These are phyloP conservation scores for Hippocampus zosterae DNA, from an alignment of 2,113 vertebrate genomes.

Conservation along the genomic window DNA sequence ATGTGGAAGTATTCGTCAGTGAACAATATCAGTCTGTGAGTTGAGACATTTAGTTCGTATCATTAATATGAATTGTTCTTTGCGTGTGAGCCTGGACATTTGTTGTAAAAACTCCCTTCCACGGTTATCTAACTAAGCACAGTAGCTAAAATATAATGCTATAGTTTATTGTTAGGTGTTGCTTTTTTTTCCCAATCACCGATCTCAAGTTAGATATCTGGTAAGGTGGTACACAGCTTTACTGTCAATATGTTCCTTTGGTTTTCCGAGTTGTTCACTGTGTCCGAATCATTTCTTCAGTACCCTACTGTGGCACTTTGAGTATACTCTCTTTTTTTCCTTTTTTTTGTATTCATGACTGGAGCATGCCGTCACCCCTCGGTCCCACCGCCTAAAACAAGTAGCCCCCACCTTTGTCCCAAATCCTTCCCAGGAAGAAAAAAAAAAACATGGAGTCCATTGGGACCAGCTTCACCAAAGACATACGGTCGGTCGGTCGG, in stretches of 20 bases:
- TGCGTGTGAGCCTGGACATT: background rate
- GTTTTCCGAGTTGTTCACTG: background rate
- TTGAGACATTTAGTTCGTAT: too few species aligned
- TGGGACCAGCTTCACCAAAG: conserved; percentile 51
- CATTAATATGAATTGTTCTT: background rate
- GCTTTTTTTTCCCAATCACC: background rate
- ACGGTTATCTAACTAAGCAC: background rate
- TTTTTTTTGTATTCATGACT: conserved; percentile 49
- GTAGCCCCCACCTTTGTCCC: conserved; percentile 52
- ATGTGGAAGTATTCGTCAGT: background rate
- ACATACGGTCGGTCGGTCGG: too few species aligned
- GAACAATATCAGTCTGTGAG: background rate
- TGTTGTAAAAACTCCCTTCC: background rate
- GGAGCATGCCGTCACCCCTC: conserved; percentile 33
- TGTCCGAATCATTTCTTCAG: background rate
- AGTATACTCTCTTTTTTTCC: conserved; percentile 12
- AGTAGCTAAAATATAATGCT: background rate
- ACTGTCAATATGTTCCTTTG: background rate
- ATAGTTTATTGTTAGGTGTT: background rate
- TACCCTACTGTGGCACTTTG: background rate
- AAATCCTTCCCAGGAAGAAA: conserved; percentile 56
- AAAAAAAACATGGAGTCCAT: conserved; percentile 49
- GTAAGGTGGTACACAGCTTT: conserved; percentile 3
- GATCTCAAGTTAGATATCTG: background rate
- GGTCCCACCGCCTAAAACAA: conserved; percentile 30